Base-by-base conservation (phyloP, 2,888 invertebrate genomes). In the Cyclophora punctaria region DNA sequence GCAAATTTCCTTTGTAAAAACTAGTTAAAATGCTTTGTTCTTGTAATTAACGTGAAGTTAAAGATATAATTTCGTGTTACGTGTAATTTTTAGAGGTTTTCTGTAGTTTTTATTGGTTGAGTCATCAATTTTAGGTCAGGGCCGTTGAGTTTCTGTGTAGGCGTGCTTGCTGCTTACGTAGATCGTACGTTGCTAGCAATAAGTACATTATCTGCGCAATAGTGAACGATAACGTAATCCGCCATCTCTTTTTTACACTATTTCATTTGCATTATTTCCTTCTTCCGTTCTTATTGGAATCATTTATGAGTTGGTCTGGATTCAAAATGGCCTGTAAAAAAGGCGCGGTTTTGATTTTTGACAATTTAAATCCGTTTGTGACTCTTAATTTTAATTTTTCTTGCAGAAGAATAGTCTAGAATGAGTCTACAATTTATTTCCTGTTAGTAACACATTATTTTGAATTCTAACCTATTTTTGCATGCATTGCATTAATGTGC, bases 111-210 rank as follows among this genome's bases (percentile, higher is more conserved):
- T 48, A 47, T 44, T 50, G 55, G 34, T 52, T 68, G 67, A 67
- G 59, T 68, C 67, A 68, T 59, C 53, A 33, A 20, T 46, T 68
- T 67, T 48, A 61, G 74, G 75, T 79, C 80, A 79, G 71, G 79
- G 78, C 70, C 74, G 20, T 20, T 20, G 20, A 20, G 20, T 65
- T 63, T 51, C 52, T 54, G 63, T 50, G 53, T 60, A 63, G 62
- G 55, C 55, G 59, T 56, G 51, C 46, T 45, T 50, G 55, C 35
- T 56, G 71, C 69, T 69, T 71, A 69, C 73, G 70, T 68, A 64
- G 64, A 62, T 42, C 43, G 37, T 37, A 37, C 4, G 37, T 20
- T 37, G 5, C 37, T 37, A 5, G 53, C 55, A 33, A 56, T 62
- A 66, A 49, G 35, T 63, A 57, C 46, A 46, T 58, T 55, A 64